A percentile compares a stretch with the other conserved stretches of the same genome.
phyloP scores from a whole-genome alignment of 2,113 vertebrate genomes.

The Nesoenas mayeri region DNA sequence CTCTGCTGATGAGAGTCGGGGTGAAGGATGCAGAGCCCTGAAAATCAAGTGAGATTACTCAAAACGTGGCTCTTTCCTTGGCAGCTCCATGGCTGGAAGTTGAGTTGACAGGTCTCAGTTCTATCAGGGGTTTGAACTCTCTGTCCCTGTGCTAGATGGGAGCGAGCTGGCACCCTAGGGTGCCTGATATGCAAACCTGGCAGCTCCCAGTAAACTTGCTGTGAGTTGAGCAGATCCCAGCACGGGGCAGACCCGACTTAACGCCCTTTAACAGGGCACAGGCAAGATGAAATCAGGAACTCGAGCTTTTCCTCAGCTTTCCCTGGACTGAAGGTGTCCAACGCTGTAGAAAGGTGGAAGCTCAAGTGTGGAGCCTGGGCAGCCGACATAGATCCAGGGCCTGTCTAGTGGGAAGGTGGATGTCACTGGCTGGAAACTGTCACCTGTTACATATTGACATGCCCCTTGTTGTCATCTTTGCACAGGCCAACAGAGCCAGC shows the following conservation, averaged over 20 bases:
- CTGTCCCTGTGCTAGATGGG: too few species aligned
- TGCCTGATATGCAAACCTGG: neutral
- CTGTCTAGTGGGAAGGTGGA: neutral
- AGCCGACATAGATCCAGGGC: neutral
- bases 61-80: fast-evolving
- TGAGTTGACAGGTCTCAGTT: neutral
- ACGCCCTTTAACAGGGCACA: neutral
- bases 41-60: neutral
- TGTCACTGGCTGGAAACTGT: slow-evolving; percentile 32
- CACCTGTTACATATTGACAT: slow-evolving; percentile 24
- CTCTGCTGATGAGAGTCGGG: fast-evolving
- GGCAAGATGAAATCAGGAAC: neutral
- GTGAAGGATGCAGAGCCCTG: neutral
- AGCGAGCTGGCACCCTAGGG: neutral
- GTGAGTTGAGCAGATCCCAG: neutral
- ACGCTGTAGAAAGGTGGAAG: neutral
- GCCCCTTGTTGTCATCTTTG: slow-evolving; percentile 58
- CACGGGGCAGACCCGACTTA: neutral
- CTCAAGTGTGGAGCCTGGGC: neutral
- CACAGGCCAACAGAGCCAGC: slow-evolving; percentile 92
- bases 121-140: neutral
- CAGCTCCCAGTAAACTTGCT: neutral
- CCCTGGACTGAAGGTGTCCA: neutral
- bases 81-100: neutral
- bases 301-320: neutral